A percentile compares a stretch with the other conserved stretches of the same genome.
Conservation (phyloP, 2,113 vertebrate genomes). For the Myrmecobius fasciatus region DNA sequence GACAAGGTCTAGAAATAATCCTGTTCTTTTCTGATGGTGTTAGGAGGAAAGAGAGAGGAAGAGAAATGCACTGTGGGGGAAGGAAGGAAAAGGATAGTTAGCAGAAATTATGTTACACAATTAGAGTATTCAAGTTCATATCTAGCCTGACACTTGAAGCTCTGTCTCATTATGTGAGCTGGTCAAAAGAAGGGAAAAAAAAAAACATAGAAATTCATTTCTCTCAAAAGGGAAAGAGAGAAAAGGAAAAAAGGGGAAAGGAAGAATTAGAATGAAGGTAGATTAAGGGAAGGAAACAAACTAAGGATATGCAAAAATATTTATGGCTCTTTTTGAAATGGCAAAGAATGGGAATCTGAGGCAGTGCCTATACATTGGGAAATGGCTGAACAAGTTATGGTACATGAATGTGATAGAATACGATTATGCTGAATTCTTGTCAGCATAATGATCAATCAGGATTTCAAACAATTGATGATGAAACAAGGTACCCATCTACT, state of each 20-base stretch:
- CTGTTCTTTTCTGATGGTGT: not conserved
- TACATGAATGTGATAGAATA: not conserved
- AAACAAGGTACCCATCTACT: not conserved
- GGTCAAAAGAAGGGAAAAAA: not conserved
- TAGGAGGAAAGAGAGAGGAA: not conserved
- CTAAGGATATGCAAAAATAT: not conserved
- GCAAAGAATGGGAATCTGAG: not conserved
- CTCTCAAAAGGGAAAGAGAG: not conserved
- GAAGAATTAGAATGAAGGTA: not conserved
- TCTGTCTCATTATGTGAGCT: not conserved
- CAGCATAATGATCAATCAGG: not conserved
- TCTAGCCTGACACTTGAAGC: not conserved
- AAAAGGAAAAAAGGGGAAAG: not conserved
- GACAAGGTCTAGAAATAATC: not conserved
- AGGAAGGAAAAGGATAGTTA: not conserved
- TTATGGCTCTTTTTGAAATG: not conserved
- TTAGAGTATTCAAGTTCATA: not conserved
- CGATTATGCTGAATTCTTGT: not conserved
- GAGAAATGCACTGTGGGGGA: not conserved
- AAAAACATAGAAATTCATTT: not conserved
- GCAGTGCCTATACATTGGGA: not conserved
- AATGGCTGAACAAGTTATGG: not conserved
- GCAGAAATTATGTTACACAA: not conserved
- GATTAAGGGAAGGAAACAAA: not conserved
- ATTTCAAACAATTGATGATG: not conserved